Evolutionary conservation across 2,797 vertebrate species (phyloP).

Genomic region (Okamejei kenojei): DNA sequence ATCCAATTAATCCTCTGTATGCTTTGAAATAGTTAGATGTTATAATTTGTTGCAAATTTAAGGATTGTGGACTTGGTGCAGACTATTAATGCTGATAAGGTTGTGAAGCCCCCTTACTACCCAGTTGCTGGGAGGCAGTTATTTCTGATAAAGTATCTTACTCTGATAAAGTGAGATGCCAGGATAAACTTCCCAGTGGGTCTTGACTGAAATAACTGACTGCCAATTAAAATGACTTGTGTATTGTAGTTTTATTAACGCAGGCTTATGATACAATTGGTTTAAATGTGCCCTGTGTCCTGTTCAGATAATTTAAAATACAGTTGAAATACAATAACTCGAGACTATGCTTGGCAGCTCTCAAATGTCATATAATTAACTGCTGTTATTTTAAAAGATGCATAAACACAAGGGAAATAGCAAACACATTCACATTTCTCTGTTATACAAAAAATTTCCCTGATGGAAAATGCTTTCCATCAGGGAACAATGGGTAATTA

Average conservation of each 20-base stretch:
- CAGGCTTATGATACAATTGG: background rate
- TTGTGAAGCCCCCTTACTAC: background rate
- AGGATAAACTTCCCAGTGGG: background rate
- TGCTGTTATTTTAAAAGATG: conserved; percentile 33
- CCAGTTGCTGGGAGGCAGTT: background rate
- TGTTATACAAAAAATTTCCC: too few relatives aligned
- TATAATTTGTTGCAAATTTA: too few relatives aligned
- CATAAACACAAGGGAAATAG: conserved; percentile 19
- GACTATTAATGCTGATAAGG: background rate
- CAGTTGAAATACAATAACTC: conserved; percentile 14
- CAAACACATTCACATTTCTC: too few relatives aligned
- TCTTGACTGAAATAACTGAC: background rate
- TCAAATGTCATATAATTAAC: conserved; percentile 17
- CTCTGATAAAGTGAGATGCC: background rate
- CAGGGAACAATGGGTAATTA: too few relatives aligned
- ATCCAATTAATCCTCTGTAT: background rate
- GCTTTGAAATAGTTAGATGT: too few relatives aligned
- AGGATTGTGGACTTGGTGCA: too few relatives aligned
- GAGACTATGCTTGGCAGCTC: too few relatives aligned
- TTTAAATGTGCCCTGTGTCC: background rate
- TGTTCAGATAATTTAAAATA: conserved; percentile 26
- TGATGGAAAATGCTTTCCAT: too few relatives aligned
- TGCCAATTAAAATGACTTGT: background rate
- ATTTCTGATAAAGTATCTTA: background rate
- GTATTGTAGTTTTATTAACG: background rate